These are phyloP conservation scores for Salpingus planirostris DNA, from an alignment of 2,888 invertebrate genomes.

Conservation along the genomic window DNA sequence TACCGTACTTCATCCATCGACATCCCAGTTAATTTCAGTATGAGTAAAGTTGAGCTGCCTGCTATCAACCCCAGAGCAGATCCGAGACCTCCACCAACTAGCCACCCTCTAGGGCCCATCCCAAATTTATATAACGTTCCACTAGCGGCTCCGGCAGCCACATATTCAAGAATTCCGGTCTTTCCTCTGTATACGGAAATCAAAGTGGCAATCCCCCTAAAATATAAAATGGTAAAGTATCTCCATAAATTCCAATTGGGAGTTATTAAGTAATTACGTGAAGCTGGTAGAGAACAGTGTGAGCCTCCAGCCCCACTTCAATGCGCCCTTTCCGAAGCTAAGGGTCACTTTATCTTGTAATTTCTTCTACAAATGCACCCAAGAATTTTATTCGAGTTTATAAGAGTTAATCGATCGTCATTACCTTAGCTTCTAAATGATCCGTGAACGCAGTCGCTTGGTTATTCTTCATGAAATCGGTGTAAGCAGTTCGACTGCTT, in stretches of 20 bases:
- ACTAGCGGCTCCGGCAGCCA: slow-evolving; percentile 54
- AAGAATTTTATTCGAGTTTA: neutral
- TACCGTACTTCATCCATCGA: slow-evolving; percentile 56
- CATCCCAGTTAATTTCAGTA: slow-evolving; percentile 51
- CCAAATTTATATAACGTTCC: slow-evolving; percentile 60
- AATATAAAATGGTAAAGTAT: no score
- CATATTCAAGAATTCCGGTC: slow-evolving; percentile 57
- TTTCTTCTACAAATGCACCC: slow-evolving; percentile 47
- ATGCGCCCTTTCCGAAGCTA: slow-evolving; percentile 64
- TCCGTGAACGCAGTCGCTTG: slow-evolving; percentile 60
- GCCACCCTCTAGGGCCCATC: slow-evolving; percentile 57
- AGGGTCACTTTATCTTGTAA: slow-evolving; percentile 61
- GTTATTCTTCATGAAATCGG: slow-evolving; percentile 63
- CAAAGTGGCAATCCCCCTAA: slow-evolving; percentile 54
- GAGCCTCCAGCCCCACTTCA: slow-evolving; percentile 60
- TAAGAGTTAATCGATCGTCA: slow-evolving; percentile 2
- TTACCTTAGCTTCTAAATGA: slow-evolving; percentile 62
- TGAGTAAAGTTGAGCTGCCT: slow-evolving; percentile 46
- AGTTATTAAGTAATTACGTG: slow-evolving; percentile 48
- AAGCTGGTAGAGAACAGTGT: slow-evolving; percentile 59
- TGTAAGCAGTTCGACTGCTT: slow-evolving; percentile 50
- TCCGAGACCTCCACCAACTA: slow-evolving; percentile 58
- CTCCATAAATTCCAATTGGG: no score
- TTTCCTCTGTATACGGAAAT: slow-evolving; percentile 60
- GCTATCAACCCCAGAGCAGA: slow-evolving; percentile 51